Conservation (phyloP, 23 tunicate genomes). For the Ascidia mentula region DNA sequence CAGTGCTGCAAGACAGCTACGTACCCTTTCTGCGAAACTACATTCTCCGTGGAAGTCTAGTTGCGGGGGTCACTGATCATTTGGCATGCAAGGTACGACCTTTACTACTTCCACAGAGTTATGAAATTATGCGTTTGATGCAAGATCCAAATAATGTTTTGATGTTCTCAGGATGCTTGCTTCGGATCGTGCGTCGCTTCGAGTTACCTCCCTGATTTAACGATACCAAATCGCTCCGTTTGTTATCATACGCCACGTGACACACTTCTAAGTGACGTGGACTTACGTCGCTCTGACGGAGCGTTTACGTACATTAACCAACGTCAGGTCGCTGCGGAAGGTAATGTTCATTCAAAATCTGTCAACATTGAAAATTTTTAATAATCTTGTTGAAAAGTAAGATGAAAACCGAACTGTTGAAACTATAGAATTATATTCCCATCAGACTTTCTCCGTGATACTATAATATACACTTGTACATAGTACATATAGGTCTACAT, state of each 20-base stretch:
- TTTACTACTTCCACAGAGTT: no score
- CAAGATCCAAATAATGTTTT: neutral
- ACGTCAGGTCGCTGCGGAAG: no score
- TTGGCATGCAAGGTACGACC: neutral
- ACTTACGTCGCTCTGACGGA: neutral
- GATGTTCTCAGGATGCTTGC: neutral
- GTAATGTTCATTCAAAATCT: no score
- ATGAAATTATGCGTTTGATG: no score
- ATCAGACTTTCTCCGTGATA: no score
- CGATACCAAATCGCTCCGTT: neutral
- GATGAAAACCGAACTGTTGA: no score
- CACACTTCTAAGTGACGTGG: neutral
- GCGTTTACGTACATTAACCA: neutral
- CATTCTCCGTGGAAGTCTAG: neutral
- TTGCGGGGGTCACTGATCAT: neutral
- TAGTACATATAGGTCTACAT: no score
- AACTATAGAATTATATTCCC: no score
- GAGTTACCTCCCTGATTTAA: neutral
- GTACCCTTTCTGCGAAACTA: neutral
- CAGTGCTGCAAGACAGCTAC: neutral
- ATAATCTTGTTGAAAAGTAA: no score
- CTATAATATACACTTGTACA: no score
- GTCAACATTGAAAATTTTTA: no score
- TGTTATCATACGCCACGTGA: slow-evolving; percentile 2
- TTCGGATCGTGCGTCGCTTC: neutral